These are phyloP conservation scores for Dryomyza anilis DNA, from an alignment of 2,888 invertebrate genomes.

Conservation along the genomic window DNA sequence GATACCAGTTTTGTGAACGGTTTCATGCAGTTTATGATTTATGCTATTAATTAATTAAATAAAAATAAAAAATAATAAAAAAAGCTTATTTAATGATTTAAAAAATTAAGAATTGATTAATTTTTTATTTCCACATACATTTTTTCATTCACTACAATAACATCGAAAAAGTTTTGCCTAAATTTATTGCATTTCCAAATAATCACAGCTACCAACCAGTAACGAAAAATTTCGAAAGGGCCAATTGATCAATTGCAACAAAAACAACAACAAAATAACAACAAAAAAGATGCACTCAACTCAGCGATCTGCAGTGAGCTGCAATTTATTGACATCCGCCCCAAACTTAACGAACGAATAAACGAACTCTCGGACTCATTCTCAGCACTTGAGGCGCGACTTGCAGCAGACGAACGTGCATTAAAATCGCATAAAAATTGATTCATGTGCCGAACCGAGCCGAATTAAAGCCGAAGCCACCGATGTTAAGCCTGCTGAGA, in stretches of 20 bases:
- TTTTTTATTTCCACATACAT: too few relatives aligned
- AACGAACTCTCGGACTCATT: background rate
- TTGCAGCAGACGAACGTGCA: slow-evolving; percentile 10
- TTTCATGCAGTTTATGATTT: too few relatives aligned
- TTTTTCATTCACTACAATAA: background rate
- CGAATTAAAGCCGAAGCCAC: slow-evolving; percentile 10
- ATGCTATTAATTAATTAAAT: too few relatives aligned
- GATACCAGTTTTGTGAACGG: too few relatives aligned
- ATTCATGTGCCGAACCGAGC: slow-evolving; percentile 3
- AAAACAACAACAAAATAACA: background rate
- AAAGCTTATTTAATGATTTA: too few relatives aligned
- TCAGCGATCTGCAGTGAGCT: slow-evolving; percentile 14
- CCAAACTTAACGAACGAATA: slow-evolving; percentile 28
- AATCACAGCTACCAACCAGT: too few relatives aligned
- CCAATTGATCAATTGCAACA: background rate
- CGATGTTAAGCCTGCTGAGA: slow-evolving; percentile 14
- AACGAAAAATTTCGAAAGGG: background rate
- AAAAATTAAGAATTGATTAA: too few relatives aligned
- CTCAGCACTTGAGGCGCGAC: slow-evolving; percentile 7
- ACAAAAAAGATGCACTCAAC: background rate
- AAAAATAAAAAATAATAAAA: too few relatives aligned
- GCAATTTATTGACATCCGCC: slow-evolving; percentile 52
- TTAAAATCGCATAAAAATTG: slow-evolving; percentile 27
- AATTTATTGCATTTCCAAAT: background rate
- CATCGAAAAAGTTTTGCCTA: background rate